Evolutionary conservation across 2,888 invertebrate species (phyloP).

Genomic region (Athrips mouffetella): DNA sequence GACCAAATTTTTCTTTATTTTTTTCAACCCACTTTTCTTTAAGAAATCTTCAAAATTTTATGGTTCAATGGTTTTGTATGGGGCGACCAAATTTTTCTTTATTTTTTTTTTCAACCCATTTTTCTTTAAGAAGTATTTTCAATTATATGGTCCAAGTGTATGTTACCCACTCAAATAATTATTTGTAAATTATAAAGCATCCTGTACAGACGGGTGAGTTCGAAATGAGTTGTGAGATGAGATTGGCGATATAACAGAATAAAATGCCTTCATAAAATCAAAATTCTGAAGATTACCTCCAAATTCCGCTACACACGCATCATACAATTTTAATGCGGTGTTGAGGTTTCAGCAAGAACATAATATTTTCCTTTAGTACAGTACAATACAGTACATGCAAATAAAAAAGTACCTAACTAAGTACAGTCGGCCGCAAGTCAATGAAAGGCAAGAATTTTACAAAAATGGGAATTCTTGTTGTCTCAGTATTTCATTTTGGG

Average conservation of each 20-base stretch:
- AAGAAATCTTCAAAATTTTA: not conserved
- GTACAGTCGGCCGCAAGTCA: not conserved
- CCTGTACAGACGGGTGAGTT: too few species aligned
- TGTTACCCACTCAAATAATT: slow-evolving; percentile 1
- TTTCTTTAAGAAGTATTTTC: not conserved
- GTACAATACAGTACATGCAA: too few species aligned
- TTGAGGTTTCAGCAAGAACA: slow-evolving; percentile 8
- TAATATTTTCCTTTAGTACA: too few species aligned
- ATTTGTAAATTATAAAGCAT: too few species aligned
- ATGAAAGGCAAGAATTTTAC: not conserved
- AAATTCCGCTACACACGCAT: too few species aligned
- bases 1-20: too few species aligned
- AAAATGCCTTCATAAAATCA: not conserved
- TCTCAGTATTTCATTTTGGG: slow-evolving; percentile 13
- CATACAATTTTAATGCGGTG: slow-evolving; percentile 16
- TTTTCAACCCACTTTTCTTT: not conserved
- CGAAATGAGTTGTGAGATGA: too few species aligned
- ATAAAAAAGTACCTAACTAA: too few species aligned
- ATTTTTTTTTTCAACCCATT: not conserved
- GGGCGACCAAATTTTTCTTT: too few species aligned
- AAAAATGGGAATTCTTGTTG: slow-evolving; percentile 13
- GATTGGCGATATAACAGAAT: too few species aligned
- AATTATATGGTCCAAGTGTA: not conserved
- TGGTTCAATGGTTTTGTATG: too few species aligned
- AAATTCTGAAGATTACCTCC: not conserved